A percentile compares a stretch with the other conserved stretches of the same genome.
Conservation (phyloP, 2,797 vertebrate species). For the Setipinna tenuifilis region DNA sequence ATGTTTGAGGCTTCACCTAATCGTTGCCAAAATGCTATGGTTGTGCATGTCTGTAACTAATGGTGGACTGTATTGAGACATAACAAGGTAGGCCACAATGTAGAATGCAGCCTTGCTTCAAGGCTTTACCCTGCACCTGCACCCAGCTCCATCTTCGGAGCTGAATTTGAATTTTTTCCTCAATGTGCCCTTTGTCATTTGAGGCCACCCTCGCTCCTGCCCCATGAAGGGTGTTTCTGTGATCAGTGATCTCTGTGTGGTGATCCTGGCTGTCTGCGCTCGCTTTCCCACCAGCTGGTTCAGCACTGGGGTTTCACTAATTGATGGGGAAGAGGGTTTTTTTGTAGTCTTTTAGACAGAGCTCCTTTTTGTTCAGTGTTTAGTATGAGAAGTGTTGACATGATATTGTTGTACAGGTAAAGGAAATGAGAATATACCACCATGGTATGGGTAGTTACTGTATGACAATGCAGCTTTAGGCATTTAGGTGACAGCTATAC, state of each 20-base stretch:
- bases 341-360: not conserved
- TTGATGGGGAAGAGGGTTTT: not conserved
- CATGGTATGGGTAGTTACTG: not conserved
- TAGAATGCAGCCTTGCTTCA: not conserved
- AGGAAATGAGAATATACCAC: not conserved
- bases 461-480: not conserved
- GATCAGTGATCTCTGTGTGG: constrained; percentile 14
- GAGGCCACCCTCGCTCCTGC: not conserved
- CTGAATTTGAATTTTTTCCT: not conserved
- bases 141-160: not conserved
- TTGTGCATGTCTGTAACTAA: not conserved
- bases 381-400: not conserved
- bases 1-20: constrained; percentile 52
- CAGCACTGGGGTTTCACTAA: not conserved
- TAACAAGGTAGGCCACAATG: not conserved
- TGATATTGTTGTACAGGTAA: not conserved
- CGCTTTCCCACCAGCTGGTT: not conserved
- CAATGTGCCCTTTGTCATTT: constrained; percentile 14
- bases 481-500: not conserved
- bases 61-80: not conserved
- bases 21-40: not conserved
- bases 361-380: not conserved
- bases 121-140: not conserved
- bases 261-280: not conserved
- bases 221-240: not conserved